phyloP scores from a whole-genome alignment of 2,113 vertebrate genomes.

The Naja naja region DNA sequence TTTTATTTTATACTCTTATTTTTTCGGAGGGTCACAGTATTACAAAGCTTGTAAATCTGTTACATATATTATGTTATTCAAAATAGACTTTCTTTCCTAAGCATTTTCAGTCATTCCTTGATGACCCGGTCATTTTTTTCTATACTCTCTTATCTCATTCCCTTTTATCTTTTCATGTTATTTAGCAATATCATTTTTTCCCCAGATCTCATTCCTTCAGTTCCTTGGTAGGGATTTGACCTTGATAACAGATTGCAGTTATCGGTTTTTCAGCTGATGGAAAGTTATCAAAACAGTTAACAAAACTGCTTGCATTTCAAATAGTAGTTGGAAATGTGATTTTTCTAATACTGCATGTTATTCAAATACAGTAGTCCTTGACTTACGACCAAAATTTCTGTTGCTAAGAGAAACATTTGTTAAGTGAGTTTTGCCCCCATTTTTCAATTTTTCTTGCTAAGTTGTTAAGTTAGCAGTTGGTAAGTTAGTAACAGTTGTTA shows the following conservation, averaged over 20 bases:
- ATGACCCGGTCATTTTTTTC: not conserved
- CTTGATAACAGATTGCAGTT: not conserved
- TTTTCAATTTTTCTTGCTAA: not conserved
- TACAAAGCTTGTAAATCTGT: not conserved
- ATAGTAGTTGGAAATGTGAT: not conserved
- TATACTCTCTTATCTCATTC: not conserved
- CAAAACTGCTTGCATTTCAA: not conserved
- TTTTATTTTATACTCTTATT: not conserved
- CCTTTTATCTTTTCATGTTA: not conserved
- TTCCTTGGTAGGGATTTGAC: not conserved
- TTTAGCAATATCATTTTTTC: not conserved
- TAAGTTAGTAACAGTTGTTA: not conserved
- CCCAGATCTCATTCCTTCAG: not conserved
- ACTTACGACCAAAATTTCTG: not conserved
- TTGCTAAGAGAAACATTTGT: not conserved
- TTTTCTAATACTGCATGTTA: not conserved
- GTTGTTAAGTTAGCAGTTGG: not conserved
- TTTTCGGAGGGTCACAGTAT: not conserved
- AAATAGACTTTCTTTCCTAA: not conserved
- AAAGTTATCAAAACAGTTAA: not conserved
- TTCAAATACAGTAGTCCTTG: not conserved
- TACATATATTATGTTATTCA: not conserved
- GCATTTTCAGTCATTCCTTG: not conserved
- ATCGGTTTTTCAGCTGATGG: not conserved
- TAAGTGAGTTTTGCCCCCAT: not conserved